A percentile compares a stretch with the other conserved stretches of the same genome.
phyloP scores from a whole-genome alignment of 2,797 vertebrate genomes.

The Linurgus olivaceus region DNA sequence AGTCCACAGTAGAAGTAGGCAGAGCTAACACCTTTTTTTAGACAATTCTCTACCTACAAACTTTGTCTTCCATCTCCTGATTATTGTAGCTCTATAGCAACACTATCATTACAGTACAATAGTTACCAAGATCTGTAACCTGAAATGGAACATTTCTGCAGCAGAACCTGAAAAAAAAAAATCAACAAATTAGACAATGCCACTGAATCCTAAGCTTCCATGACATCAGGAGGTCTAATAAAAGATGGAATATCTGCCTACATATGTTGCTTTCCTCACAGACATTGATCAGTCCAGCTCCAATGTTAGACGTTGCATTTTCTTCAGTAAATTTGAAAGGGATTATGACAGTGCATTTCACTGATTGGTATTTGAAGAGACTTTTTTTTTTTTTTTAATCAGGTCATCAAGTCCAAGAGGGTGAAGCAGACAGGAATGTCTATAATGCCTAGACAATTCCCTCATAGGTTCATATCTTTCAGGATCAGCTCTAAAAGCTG shows the following conservation, averaged over 20 bases:
- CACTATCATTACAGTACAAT: slow-evolving; percentile 25
- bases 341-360: not conserved
- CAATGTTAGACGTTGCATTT: not conserved
- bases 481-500: not conserved
- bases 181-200: not conserved
- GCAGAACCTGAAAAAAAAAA: not conserved
- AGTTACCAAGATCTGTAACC: not conserved
- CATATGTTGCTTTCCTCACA: not conserved
- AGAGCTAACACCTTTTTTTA: slow-evolving; percentile 49
- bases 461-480: not conserved
- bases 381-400: not conserved
- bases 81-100: slow-evolving; percentile 50
- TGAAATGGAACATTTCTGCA: slow-evolving; percentile 15
- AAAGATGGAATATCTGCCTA: not conserved
- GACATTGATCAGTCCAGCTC: not conserved
- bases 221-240: slow-evolving; percentile 15
- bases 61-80: not conserved
- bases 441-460: not conserved
- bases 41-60: slow-evolving; percentile 30
- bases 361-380: not conserved
- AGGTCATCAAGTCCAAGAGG: not conserved
- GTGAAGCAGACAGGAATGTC: not conserved
- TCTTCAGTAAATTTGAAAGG: not conserved
- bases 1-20: not conserved
- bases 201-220: not conserved